Evolutionary conservation across 2,888 invertebrate species (phyloP), one percentile per base, ranked within the genome.

Genomic region (Drosophila vallismaia): DNA sequence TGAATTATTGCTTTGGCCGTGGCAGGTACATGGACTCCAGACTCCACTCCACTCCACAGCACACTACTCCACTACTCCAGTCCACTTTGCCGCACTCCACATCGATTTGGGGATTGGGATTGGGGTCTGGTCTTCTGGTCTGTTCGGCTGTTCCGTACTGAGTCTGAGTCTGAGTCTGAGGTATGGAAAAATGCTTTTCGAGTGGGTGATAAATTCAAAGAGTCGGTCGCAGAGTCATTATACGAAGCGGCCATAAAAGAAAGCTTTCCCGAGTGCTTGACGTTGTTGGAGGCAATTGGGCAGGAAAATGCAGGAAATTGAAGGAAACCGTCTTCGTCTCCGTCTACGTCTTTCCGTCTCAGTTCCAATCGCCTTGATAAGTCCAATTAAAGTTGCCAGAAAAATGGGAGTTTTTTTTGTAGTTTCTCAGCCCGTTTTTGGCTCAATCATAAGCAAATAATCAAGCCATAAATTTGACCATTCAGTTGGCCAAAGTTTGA

Each of bases 1-100:
- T 90, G 90, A 88, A 87, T 90, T 89, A 89, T 89, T 82, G 88
- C 87, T 86, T 78, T 81, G 84, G 78, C 88, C 88, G 83, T 90
- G 90, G 89, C 90, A 89, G 89, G 90, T 89, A 90, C 90, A 90
- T 86, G 89, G 78, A 72, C 73, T 73, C 48, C 42, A 28, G 50
- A 67, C 58, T 57, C 50, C 42, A 42, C 44, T 53, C 54, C 66
- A 48, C 51, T 71, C 53, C 44, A 52, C 71, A 60, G 74, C 66
- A 81, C 19, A 19, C 19, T 19, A 19, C 19, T 19, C 19, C 19
- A 19, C 69, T 76, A 58, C 38, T 14, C 14, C 40, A 42, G 8
- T 19, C 40, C 40, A 42, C 40, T 42, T 42, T 19, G 19, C 40
- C 3, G 40, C 40, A 42, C 40, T 42, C 40, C 12, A 46, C 28